A percentile compares a stretch with the other conserved stretches of the same genome.
Conservation (phyloP, 2,888 invertebrate species). For the Xylota segnis region DNA sequence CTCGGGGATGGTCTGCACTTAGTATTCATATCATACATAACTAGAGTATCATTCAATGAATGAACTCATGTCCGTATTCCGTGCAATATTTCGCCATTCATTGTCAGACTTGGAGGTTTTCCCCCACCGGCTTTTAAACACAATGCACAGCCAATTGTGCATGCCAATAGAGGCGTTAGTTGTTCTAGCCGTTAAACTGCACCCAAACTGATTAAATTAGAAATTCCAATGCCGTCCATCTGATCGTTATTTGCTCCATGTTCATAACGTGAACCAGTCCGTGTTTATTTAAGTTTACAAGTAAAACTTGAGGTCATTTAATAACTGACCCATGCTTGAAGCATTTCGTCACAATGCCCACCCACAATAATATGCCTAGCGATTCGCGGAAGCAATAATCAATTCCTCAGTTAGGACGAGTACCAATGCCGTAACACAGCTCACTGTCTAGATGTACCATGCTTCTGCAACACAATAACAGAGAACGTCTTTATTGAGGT, state of each 20-base stretch:
- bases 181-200: conserved; percentile 38
- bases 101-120: conserved; percentile 43
- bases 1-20: conserved; percentile 30
- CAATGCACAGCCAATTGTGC: conserved; percentile 39
- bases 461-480: conserved; percentile 18
- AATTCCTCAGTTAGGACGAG: conserved; percentile 34
- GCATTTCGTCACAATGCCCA: conserved; percentile 45
- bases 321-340: conserved; percentile 23
- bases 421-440: background rate
- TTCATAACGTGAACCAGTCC: conserved; percentile 9
- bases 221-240: conserved; percentile 24
- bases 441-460: background rate
- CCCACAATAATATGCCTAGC: conserved; percentile 44
- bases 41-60: conserved; percentile 31
- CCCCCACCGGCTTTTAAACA: conserved; percentile 8
- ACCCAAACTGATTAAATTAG: conserved; percentile 36
- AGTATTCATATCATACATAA: conserved; percentile 44
- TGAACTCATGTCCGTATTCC: conserved; percentile 49
- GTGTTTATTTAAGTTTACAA: conserved; percentile 21
- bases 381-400: conserved; percentile 59
- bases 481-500: conserved; percentile 44
- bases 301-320: conserved; percentile 22
- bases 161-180: conserved; percentile 61
- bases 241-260: background rate
- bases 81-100: conserved; percentile 54